Evolutionary conservation across 1,140 invertebrate species (phyloP).

Genomic region (Drosophila subpulchrella): DNA sequence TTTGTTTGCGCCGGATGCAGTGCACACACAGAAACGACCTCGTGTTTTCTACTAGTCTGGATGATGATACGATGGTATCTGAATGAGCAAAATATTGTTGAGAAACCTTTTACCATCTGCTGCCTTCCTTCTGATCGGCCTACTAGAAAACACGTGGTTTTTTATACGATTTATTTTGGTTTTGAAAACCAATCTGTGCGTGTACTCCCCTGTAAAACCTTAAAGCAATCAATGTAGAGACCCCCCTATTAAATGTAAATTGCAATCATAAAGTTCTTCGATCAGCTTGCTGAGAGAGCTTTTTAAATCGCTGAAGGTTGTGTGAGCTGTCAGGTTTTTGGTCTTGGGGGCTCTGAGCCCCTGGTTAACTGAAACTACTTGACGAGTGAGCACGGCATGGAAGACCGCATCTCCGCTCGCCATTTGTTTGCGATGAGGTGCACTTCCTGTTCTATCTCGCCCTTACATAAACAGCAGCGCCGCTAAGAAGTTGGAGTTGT

Average conservation of each 20-base stretch:
- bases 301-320: slow-evolving; percentile 84
- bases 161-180: not conserved
- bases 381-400: slow-evolving; percentile 72
- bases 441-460: slow-evolving; percentile 75
- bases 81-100: slow-evolving; percentile 72
- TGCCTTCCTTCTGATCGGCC: slow-evolving; percentile 84
- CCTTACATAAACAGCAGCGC: slow-evolving; percentile 45
- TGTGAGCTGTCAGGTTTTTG: slow-evolving; percentile 70
- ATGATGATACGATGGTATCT: slow-evolving; percentile 84
- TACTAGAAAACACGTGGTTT: slow-evolving; percentile 12
- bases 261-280: slow-evolving; percentile 87
- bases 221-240: not conserved
- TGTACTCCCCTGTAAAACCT: not conserved
- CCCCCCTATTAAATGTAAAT: slow-evolving; percentile 54
- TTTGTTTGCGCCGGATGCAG: slow-evolving; percentile 30
- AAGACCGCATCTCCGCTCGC: slow-evolving; percentile 88
- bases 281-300: slow-evolving; percentile 87
- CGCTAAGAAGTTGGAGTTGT: slow-evolving; percentile 51
- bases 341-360: not conserved
- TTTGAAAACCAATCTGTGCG: not conserved
- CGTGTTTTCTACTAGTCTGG: slow-evolving; percentile 49
- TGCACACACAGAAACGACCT: slow-evolving; percentile 4
- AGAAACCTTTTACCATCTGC: slow-evolving; percentile 79
- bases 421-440: slow-evolving; percentile 81
- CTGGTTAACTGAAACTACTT: slow-evolving; percentile 25